Base-by-base conservation (phyloP, 1,140 invertebrate species). In the Drosophila nasuta region DNA sequence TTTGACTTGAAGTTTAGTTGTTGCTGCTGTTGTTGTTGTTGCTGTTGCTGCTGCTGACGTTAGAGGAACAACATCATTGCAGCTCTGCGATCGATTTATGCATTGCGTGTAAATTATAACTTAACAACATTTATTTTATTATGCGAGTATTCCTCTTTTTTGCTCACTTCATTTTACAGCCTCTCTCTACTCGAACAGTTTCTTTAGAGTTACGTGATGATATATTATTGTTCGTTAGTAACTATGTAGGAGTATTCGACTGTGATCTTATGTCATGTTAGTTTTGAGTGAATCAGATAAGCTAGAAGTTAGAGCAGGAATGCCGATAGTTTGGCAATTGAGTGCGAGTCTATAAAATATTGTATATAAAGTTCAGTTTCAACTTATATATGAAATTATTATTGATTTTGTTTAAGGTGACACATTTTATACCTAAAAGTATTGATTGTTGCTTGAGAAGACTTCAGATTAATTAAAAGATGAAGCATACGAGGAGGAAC, bases 101-200 rank as follows among this genome's bases (percentile, higher is more conserved):
- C 73, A 75, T 75, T 72, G 68, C 74, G 68, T 76, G 68, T 66
- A 72, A 72, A 60, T 72, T 75, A 65, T 65, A 71, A 71, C 59
- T 59, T 41, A 64, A 52, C 70, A 59, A 69, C 71, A 69, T 74
- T 74, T 74, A 60, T 33, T 68, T 74, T 56, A 65, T 30, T 48
- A 45, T 56, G 33, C 33, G 52, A 35, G 13, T 33, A 30, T 35
- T 65, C 20, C 49, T 54, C 46, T 41, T 28, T 52, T 52, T 35
- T 62, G 25, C 30, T 33, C 15, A 10, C 20, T 11, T 8, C 10
- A 25, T 11, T 49, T 25, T 15, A 28, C 10, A n/a, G 48, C 48
- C n/a, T n/a, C 20, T 25, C 20, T 25, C 48, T 28, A 8, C 20
- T 49, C 8, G 17, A 10, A 49, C 10, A 25, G 48, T 28, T 49